Evolutionary conservation across 2,888 invertebrate genomes (phyloP).

Genomic region (Hirtodrosophila alboralis): DNA sequence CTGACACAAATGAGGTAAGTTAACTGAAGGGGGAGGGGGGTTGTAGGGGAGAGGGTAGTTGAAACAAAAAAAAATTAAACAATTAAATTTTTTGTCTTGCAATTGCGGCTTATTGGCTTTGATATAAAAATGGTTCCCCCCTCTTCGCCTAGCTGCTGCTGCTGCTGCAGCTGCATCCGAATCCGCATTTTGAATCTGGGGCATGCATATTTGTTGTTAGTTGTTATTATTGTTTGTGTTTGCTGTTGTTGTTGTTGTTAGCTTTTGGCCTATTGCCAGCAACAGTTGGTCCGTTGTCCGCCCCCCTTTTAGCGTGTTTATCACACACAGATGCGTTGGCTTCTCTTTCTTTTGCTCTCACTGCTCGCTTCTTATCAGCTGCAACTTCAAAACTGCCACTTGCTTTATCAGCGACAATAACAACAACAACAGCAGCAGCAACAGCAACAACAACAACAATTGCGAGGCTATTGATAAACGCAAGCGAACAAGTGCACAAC

Average conservation of each 20-base stretch:
- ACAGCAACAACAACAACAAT: conserved; percentile 24
- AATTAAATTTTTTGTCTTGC: conserved; percentile 37
- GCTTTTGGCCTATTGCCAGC: conserved; percentile 50
- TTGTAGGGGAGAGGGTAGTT: neutral
- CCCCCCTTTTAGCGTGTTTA: conserved; percentile 17
- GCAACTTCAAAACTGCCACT: conserved; percentile 43
- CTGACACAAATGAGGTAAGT: conserved; percentile 74
- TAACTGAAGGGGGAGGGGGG: neutral
- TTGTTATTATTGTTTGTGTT: conserved; percentile 7
- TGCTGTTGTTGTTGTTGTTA: conserved; percentile 2
- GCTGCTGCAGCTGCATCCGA: conserved; percentile 28
- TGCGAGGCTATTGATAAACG: conserved; percentile 44
- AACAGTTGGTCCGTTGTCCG: conserved; percentile 43
- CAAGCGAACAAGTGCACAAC: conserved; percentile 64
- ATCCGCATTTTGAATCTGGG: conserved; percentile 25
- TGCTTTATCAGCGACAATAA: conserved; percentile 38
- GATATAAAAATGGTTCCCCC: conserved; percentile 8
- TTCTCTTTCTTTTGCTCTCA: neutral
- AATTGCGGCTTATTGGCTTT: conserved; percentile 23
- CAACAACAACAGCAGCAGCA: conserved; percentile 12
- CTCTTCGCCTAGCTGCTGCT: no score
- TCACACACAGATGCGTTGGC: conserved; percentile 16
- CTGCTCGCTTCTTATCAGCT: conserved; percentile 33
- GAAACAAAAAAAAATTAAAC: no score
- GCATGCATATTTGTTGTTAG: conserved; percentile 40